Conservation (phyloP, 2,113 vertebrate species). For the Anoplopoma fimbria region DNA sequence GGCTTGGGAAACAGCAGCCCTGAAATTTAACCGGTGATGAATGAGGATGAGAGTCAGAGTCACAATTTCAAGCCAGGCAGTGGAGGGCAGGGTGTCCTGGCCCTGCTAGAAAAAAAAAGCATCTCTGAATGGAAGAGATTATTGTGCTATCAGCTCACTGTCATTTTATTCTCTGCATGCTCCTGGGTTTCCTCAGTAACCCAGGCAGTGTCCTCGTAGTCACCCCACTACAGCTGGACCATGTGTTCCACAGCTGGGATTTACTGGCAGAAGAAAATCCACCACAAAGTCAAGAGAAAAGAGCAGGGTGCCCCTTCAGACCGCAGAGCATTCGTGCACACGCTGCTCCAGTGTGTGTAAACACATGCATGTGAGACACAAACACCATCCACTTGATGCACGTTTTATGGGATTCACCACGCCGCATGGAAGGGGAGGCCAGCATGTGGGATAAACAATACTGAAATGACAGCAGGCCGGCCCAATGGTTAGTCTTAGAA, state of each 20-base stretch:
- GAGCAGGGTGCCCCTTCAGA: conserved; percentile 55
- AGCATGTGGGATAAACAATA: conserved; percentile 47
- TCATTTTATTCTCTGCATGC: conserved; percentile 23
- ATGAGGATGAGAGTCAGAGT: conserved; percentile 39
- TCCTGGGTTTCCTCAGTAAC: conserved; percentile 36
- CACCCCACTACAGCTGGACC: conserved; percentile 65
- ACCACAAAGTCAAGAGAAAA: conserved; percentile 66
- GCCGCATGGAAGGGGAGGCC: conserved; percentile 26
- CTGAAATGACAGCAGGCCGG: conserved; percentile 16
- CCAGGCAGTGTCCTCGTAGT: conserved; percentile 62
- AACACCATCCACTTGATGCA: conserved; percentile 7
- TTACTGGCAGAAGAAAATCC: conserved; percentile 73
- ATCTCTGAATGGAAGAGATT: conserved; percentile 32
- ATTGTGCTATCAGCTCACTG: conserved; percentile 28
- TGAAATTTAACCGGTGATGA: conserved; percentile 50
- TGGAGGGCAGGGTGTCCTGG: conserved; percentile 32
- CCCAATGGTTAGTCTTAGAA: conserved; percentile 18
- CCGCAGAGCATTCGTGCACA: conserved; percentile 31
- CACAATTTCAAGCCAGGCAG: conserved; percentile 18
- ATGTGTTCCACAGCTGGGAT: conserved; percentile 74
- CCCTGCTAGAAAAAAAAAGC: conserved; percentile 8
- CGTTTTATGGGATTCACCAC: conserved; percentile 32
- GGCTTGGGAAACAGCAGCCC: conserved; percentile 59
- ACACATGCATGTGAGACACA: conserved; percentile 14
- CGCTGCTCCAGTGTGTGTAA: conserved; percentile 11